Conservation (phyloP, 2,797 vertebrate genomes). For the Betta splendens region DNA sequence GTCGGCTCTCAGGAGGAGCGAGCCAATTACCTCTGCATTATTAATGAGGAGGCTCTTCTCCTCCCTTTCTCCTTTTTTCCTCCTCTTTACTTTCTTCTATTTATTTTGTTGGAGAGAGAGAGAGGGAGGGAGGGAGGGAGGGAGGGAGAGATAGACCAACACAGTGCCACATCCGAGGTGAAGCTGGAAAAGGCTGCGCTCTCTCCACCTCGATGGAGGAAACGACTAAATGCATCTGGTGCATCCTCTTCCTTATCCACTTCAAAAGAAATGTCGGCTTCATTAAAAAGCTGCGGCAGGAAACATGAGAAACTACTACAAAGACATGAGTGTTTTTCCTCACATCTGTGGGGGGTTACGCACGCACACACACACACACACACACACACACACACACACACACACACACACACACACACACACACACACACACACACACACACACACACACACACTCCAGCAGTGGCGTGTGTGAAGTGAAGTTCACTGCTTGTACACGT, state of each 20-base stretch:
- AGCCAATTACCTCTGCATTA: slow-evolving; percentile 70
- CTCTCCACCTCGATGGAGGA: too few relatives aligned
- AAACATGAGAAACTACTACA: slow-evolving; percentile 43
- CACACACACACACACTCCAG: too few relatives aligned
- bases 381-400: slow-evolving; percentile 5
- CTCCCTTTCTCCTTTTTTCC: background rate
- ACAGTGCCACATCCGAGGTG: slow-evolving; percentile 34
- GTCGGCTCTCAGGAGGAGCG: slow-evolving; percentile 44
- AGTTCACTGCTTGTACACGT: too few relatives aligned
- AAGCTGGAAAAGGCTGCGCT: too few relatives aligned
- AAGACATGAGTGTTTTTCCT: slow-evolving; percentile 51
- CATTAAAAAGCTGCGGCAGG: slow-evolving; percentile 39
- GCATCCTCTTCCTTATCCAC: slow-evolving; percentile 32
- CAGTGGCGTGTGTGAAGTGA: too few relatives aligned
- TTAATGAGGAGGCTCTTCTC: slow-evolving; percentile 53
- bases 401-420: slow-evolving; percentile 1
- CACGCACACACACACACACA: background rate
- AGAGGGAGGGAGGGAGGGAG: slow-evolving; percentile 14
- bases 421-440: background rate
- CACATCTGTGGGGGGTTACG: slow-evolving; percentile 26
- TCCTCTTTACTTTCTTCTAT: background rate
- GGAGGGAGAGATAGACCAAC: slow-evolving; percentile 9
- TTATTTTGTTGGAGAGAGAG: background rate
- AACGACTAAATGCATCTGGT: slow-evolving; percentile 46
- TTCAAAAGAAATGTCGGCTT: slow-evolving; percentile 49